Evolutionary conservation across 1,140 invertebrate species (phyloP).

Genomic region (Sarcophaga bullata): DNA sequence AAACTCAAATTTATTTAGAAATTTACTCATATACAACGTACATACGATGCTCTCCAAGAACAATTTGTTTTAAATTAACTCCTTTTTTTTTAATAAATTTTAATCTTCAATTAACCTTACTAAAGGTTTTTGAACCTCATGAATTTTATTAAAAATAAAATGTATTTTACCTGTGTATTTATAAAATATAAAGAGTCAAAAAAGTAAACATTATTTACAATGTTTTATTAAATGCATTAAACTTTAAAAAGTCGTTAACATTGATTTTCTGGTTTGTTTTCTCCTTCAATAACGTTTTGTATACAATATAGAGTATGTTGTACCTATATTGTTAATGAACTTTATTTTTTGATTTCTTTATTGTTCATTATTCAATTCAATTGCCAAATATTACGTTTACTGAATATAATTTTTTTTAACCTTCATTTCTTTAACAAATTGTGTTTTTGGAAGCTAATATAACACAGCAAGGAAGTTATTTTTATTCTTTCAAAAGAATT

Average conservation of each 20-base stretch:
- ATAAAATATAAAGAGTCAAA: too few relatives aligned
- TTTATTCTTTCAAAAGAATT: neutral
- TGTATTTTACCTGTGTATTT: too few relatives aligned
- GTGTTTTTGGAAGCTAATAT: neutral
- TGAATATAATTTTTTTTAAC: neutral
- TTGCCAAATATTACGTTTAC: neutral
- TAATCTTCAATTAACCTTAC: too few relatives aligned
- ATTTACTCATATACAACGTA: too few relatives aligned
- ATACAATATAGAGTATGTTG: neutral
- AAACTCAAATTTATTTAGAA: too few relatives aligned
- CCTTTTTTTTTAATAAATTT: too few relatives aligned
- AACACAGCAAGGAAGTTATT: neutral
- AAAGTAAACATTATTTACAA: neutral
- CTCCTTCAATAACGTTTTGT: too few relatives aligned
- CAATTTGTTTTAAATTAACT: too few relatives aligned
- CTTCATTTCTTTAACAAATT: neutral
- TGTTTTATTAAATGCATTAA: neutral
- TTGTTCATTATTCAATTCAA: neutral
- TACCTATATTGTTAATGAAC: slow-evolving; percentile 6
- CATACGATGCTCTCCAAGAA: too few relatives aligned
- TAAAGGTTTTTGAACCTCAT: too few relatives aligned
- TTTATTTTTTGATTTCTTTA: neutral
- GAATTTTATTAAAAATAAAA: too few relatives aligned
- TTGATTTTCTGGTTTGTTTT: neutral
- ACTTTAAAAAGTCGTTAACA: slow-evolving; percentile 1